Conservation (phyloP, 2,797 vertebrate species). For the Periparus ater region DNA sequence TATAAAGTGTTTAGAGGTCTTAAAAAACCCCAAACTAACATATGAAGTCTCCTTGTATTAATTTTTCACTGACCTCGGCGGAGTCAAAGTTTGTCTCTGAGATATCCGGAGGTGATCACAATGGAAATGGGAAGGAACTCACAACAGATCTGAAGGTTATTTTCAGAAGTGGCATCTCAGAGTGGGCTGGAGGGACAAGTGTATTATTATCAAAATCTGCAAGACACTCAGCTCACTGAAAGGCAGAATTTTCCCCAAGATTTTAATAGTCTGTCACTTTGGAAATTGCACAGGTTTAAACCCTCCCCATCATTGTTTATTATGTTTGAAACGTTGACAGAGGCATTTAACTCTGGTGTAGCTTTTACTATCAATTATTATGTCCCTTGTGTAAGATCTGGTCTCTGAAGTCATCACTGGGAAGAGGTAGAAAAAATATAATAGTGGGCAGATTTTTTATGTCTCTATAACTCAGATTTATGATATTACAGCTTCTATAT, state of each 20-base stretch:
- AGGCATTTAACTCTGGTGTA: background rate
- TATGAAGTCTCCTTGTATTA: background rate
- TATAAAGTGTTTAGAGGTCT: background rate
- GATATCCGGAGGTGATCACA: background rate
- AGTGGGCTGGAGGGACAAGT: background rate
- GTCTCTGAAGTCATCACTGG: conserved; percentile 31
- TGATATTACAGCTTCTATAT: background rate
- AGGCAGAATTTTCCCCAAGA: background rate
- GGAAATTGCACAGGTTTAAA: background rate
- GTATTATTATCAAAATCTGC: background rate
- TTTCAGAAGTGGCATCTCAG: background rate
- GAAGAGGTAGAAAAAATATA: background rate
- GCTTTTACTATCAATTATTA: conserved; percentile 23
- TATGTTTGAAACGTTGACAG: background rate
- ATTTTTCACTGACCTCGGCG: background rate
- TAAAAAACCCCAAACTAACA: background rate
- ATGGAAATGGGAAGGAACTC: background rate
- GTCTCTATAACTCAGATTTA: background rate
- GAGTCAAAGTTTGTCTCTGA: background rate
- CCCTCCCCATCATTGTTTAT: background rate
- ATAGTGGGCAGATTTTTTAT: conserved; percentile 10
- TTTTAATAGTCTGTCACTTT: background rate
- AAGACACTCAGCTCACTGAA: background rate
- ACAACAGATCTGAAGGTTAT: background rate
- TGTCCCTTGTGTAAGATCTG: background rate